Evolutionary conservation across 2,113 vertebrate genomes (phyloP), one percentile per base, ranked within the genome.

Genomic region (Burhinus bistriatus): DNA sequence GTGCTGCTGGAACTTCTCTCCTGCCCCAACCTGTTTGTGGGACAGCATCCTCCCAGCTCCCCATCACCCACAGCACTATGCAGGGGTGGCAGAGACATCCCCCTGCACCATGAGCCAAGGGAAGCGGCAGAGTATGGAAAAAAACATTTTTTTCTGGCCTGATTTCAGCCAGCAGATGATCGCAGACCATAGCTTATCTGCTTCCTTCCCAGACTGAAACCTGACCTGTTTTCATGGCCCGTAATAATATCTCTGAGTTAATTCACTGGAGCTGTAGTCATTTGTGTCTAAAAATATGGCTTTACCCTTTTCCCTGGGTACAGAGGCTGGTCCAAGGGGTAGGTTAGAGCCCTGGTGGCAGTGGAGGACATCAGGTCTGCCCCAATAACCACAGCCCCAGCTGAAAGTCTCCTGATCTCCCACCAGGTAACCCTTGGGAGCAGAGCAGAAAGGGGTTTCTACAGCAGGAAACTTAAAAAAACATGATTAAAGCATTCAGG

Each of bases 41-140:
- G 72, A 59, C 55, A 54, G 38, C 52, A 14, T 36, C 22, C 20
- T 58, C 40, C 47, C 42, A 15, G 52, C 47, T 59, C 20, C 21
- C 34, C 12, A 5, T 0, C 1, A 20, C 54, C 70, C 38, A 47
- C 69, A 82, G 47, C 0, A 0, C 51, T 54, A 40, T 9, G 0
- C 30, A 34, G 77, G 42, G 40, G 17, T 7, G 17, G 16, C 26
- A 16, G 34, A 82, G 55, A 49, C 26, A 5, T 5, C 9, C 20
- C 32, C 45, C 34, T 49, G 14, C 52, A 47, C 52, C 26, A 16
- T 7, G 6, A 83, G 29, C 57, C 40, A 21, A 65, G 7, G 9
- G 64, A 73, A 73, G 9, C 34, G 45, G 16, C 18, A 78, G 68
- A 81, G 42, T 8, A 26, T 8, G 20, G 21, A 5, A 34, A 10